Conservation (phyloP, 2,797 vertebrate genomes). For the Lepus oiostolus region DNA sequence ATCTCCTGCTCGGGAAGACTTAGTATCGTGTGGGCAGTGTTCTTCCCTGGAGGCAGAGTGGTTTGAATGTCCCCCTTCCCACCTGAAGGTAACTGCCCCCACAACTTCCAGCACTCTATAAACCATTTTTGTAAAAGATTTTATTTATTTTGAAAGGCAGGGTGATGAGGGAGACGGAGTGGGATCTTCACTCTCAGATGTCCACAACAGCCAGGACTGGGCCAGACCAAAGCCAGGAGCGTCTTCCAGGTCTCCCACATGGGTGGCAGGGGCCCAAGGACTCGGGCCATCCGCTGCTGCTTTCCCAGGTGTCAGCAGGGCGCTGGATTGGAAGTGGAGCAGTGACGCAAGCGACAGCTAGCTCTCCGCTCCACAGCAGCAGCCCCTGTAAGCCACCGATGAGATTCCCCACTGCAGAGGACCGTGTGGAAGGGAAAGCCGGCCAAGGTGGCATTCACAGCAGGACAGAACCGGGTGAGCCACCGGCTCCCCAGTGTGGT, state of each 20-base stretch:
- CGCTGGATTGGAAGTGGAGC: too few species aligned
- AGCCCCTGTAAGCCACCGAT: too few species aligned
- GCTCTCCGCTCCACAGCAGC: too few species aligned
- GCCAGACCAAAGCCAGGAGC: too few species aligned
- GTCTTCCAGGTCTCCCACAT: too few species aligned
- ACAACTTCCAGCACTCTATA: neutral
- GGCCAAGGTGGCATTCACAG: neutral
- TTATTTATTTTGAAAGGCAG: neutral
- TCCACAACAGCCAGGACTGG: too few species aligned
- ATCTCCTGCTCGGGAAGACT: slow-evolving; percentile 62
- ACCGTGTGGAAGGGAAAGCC: neutral
- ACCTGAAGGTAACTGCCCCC: neutral
- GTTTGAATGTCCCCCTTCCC: neutral
- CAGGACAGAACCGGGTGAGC: neutral
- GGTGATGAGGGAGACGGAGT: too few species aligned
- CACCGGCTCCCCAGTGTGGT: neutral
- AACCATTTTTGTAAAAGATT: neutral
- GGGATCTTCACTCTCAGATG: too few species aligned
- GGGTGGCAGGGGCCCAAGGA: too few species aligned
- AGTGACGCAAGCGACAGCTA: too few species aligned
- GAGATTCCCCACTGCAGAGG: neutral
- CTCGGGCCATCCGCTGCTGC: too few species aligned
- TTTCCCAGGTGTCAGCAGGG: too few species aligned
- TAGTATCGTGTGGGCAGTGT: neutral
- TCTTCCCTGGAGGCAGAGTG: neutral